phyloP scores from a whole-genome alignment of 2,113 vertebrate species.

The Gobiocypris rarus region DNA sequence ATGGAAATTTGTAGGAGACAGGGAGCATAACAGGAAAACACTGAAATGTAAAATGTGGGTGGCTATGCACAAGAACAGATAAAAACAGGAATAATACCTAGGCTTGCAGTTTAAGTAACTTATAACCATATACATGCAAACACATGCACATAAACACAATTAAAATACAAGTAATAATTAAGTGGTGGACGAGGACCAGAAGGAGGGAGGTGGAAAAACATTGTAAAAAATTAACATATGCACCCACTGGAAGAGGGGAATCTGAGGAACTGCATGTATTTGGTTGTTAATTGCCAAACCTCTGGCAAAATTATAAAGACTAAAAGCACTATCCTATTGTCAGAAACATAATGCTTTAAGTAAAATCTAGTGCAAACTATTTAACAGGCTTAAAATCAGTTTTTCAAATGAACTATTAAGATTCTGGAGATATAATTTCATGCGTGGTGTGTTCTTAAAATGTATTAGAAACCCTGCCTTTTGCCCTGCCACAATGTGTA shows the following conservation, averaged over 20 bases:
- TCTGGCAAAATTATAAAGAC: conserved; percentile 49
- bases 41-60: conserved; percentile 63
- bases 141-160: conserved; percentile 20
- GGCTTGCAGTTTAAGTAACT: conserved; percentile 20
- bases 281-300: conserved; percentile 44
- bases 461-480: too few relatives aligned
- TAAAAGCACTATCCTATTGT: too few relatives aligned
- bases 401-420: background rate
- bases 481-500: too few relatives aligned
- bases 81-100: conserved; percentile 55
- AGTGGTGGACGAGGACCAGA: conserved; percentile 23
- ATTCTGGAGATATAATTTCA: background rate
- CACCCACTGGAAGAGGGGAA: background rate
- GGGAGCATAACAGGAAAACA: conserved; percentile 63
- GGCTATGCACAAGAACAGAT: conserved; percentile 52
- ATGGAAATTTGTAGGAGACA: conserved; percentile 62
- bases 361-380: too few relatives aligned
- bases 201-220: background rate
- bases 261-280: conserved; percentile 45
- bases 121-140: conserved; percentile 10
- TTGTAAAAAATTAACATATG: background rate
- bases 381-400: background rate
- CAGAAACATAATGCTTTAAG: conserved; percentile 44
- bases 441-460: background rate
- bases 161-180: background rate